A percentile compares a stretch with the other conserved stretches of the same genome.
Evolutionary conservation across 2,888 invertebrate genomes (phyloP).

Genomic region (Synanthedon formicaeformis): DNA sequence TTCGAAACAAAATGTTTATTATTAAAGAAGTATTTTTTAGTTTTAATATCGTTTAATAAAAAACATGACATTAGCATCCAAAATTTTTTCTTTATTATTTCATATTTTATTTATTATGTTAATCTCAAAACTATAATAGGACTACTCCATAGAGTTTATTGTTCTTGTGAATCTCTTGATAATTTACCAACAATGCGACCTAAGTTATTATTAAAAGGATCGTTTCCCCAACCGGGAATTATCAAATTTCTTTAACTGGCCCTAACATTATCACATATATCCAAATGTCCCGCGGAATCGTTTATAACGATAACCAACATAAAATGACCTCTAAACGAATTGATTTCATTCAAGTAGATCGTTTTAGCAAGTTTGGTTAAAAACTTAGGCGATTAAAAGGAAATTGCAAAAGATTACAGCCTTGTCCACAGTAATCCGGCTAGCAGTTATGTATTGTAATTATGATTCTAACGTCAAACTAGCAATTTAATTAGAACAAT

Average conservation of each 20-base stretch:
- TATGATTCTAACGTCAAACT: conserved; percentile 51
- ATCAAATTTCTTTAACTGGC: conserved; percentile 64
- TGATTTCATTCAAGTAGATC: conserved; percentile 24
- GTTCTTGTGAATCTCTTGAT: conserved; percentile 24
- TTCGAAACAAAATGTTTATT: no score
- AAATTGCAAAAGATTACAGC: conserved; percentile 65
- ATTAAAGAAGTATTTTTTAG: no score
- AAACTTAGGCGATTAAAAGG: conserved; percentile 56
- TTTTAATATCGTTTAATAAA: no score
- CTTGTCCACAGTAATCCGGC: conserved; percentile 42
- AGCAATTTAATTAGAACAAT: conserved; percentile 41
- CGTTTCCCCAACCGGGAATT: conserved; percentile 66
- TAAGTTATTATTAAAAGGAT: conserved; percentile 64
- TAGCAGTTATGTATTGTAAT: conserved; percentile 52
- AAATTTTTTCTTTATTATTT: no score
- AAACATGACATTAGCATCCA: no score
- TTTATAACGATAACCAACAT: conserved; percentile 25
- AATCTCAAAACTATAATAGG: no score
- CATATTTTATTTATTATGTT: no score
- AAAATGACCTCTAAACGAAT: conserved; percentile 18
- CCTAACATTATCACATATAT: conserved; percentile 67
- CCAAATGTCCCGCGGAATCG: conserved; percentile 60
- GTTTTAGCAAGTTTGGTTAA: conserved; percentile 20
- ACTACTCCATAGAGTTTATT: not conserved
- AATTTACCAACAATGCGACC: conserved; percentile 55